Evolutionary conservation across 2,113 vertebrate genomes (phyloP), one percentile per base, ranked within the genome.

Genomic region (Notarius quadriscutis): DNA sequence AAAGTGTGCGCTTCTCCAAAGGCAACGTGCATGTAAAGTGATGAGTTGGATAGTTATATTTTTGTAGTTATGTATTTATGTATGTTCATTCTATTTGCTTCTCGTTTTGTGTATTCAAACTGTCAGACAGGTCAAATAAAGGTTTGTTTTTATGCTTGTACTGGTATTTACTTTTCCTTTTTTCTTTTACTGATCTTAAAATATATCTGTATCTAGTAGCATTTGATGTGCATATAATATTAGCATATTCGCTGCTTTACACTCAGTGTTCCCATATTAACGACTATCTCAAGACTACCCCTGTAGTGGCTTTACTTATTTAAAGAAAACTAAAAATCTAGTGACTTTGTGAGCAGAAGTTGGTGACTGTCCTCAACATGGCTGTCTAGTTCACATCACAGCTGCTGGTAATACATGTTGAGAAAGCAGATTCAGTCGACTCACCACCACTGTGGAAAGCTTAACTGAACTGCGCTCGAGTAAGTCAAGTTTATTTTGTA

Each of bases 1-100:
- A 79, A 55, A 14, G 5, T 57, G 77, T 82, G 27, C 63, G 27
- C 12, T 87, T 87, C 30, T 60, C 69, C 57, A 77, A 85, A 77
- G 30, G 71, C 57, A 62, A 7, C 48, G 22, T 30, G 50, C n/a
- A 18, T 55, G 14, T 83, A 14, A 83, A 83, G 25, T 17, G 14
- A 82, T 82, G 34, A 63, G 25, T 27, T 60, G 79, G 4, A 57
- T 22, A 41, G 48, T 81, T 34, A 12, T 30, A 4, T 67, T 55
- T 81, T 48, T 81, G 7, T 69, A 2, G 5, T 20, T n/a, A 12
- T 57, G 11, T 57, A 57, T 57, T 57, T 78, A 7, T 71, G 12
- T 9, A 71, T 53, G 57, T 65, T 50, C 0, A 20, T 18, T 60
- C 51, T 14, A 11, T 51, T 65, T 79, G 60, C 69, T 78, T 65